Evolutionary conservation across 1,140 invertebrate genomes (phyloP).

Genomic region (Caerostris extrusa): DNA sequence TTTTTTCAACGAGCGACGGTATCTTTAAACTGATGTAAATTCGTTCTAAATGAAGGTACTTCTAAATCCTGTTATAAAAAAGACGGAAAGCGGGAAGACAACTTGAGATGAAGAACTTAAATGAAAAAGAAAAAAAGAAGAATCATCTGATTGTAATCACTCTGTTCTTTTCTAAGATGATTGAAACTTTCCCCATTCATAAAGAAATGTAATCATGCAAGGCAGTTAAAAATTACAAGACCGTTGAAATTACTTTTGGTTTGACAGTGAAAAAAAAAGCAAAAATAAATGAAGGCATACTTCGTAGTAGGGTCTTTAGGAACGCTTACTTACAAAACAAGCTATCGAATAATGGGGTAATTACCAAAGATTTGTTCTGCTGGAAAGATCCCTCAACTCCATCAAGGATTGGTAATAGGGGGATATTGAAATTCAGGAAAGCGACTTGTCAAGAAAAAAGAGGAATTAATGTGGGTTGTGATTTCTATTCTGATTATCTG

Average conservation of each 20-base stretch:
- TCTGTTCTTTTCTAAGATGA: slow-evolving; percentile 27
- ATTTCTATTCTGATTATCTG: slow-evolving; percentile 11
- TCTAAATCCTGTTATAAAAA: not conserved
- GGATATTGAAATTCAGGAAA: slow-evolving; percentile 37
- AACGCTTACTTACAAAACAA: slow-evolving; percentile 39
- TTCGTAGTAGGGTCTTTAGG: not conserved
- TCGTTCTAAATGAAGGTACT: not conserved
- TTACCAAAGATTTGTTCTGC: slow-evolving; percentile 20
- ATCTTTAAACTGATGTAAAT: not conserved
- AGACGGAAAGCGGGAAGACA: not conserved
- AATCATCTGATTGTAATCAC: not conserved
- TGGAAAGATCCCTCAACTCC: slow-evolving; percentile 14
- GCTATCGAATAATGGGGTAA: slow-evolving; percentile 44
- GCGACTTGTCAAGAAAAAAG: not conserved
- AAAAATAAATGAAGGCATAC: not conserved
- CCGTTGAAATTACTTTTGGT: slow-evolving; percentile 59
- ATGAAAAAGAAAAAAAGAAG: not conserved
- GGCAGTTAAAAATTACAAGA: slow-evolving; percentile 67
- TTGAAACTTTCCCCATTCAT: slow-evolving; percentile 17
- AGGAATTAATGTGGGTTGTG: slow-evolving; percentile 15
- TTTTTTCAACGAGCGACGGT: not conserved
- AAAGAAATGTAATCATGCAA: slow-evolving; percentile 60
- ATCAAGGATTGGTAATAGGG: slow-evolving; percentile 7
- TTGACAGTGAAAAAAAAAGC: slow-evolving; percentile 33
- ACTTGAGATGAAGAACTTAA: not conserved